Evolutionary conservation across 2,113 vertebrate species (phyloP).

Genomic region (Podiceps cristatus): DNA sequence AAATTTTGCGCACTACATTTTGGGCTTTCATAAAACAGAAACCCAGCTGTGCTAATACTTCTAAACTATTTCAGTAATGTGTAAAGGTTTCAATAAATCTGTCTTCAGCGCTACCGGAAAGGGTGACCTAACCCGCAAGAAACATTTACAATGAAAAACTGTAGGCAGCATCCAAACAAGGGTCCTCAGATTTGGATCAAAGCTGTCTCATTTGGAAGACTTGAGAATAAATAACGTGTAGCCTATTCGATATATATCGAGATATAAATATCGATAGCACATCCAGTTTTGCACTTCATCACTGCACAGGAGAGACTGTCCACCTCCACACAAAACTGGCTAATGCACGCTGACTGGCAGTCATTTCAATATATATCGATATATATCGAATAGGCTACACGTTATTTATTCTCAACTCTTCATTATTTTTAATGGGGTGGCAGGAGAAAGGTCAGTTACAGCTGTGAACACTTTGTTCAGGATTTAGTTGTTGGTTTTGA

Average conservation of each 20-base stretch:
- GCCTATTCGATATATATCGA: too few relatives aligned
- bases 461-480: neutral
- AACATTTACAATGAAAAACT: neutral
- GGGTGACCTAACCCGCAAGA: neutral
- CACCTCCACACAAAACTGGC: neutral
- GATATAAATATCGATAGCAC: too few relatives aligned
- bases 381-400: rapidly evolving
- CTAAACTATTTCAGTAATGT: conserved; percentile 7
- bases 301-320: neutral
- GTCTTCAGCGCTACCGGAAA: neutral
- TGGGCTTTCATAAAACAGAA: neutral
- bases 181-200: neutral
- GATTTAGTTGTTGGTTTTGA: neutral
- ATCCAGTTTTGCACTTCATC: neutral
- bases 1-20: neutral
- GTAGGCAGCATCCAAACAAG: neutral
- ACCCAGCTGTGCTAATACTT: conserved; percentile 24
- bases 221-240: too few relatives aligned
- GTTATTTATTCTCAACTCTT: neutral
- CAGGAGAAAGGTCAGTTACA: neutral
- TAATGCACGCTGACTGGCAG: neutral
- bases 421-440: neutral
- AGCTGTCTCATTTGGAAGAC: neutral
- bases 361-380: too few relatives aligned
- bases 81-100: neutral